Evolutionary conservation across 1,140 invertebrate genomes (phyloP).

Genomic region (Procambarus clarkii): DNA sequence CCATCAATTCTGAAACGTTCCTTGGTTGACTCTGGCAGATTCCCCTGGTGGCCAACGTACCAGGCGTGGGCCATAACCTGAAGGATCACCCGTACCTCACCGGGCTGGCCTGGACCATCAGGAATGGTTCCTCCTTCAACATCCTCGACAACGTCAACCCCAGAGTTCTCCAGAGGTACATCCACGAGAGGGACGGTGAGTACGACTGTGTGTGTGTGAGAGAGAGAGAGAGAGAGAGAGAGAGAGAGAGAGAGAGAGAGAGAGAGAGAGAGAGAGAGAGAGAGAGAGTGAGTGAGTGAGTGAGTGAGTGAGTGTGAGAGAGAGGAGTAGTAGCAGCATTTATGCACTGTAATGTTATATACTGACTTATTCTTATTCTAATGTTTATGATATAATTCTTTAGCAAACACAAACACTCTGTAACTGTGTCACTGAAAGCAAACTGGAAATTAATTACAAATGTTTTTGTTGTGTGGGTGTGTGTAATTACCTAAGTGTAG

Average conservation of each 20-base stretch:
- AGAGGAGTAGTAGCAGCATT: too few species aligned
- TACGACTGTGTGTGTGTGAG: not conserved
- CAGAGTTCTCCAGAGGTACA: not conserved
- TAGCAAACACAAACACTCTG: too few species aligned
- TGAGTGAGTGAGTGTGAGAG: not conserved
- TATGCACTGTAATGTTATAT: too few species aligned
- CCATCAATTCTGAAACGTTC: too few species aligned
- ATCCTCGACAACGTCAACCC: not conserved
- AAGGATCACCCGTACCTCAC: not conserved
- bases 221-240: constrained; percentile 12
- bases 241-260: constrained; percentile 21
- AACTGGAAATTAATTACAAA: too few species aligned
- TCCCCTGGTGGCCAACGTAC: not conserved
- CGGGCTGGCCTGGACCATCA: not conserved
- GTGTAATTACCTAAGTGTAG: too few species aligned
- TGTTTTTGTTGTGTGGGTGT: too few species aligned
- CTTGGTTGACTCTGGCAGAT: not conserved
- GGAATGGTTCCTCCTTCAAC: not conserved
- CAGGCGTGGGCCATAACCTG: not conserved
- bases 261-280: constrained; percentile 32
- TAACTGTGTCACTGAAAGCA: too few species aligned
- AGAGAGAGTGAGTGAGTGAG: constrained; percentile 3
- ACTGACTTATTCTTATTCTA: too few species aligned
- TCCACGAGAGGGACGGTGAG: not conserved
- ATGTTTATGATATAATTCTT: too few species aligned